Evolutionary conservation across 23 tunicate species (phyloP).

Genomic region (Aplidium turbinatum): DNA sequence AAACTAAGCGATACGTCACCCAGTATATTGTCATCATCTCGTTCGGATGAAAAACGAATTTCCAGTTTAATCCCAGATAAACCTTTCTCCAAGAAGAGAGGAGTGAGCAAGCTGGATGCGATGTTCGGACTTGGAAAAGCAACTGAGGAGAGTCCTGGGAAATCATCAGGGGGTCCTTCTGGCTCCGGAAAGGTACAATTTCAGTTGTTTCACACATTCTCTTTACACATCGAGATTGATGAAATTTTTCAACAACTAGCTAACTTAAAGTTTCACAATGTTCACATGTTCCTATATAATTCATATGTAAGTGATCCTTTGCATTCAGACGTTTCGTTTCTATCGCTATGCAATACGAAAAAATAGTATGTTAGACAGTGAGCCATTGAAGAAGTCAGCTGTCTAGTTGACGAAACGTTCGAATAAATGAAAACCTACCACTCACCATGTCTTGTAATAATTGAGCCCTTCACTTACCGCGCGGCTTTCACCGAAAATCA

Average conservation of each 20-base stretch:
- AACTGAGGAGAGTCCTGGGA: constrained; percentile 40
- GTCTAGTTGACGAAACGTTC: too few relatives aligned
- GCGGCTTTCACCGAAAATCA: background rate
- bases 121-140: constrained; percentile 57
- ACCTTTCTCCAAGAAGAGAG: constrained; percentile 25
- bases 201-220: background rate
- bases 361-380: too few relatives aligned
- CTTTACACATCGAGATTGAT: too few relatives aligned
- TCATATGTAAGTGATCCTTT: too few relatives aligned
- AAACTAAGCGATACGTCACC: constrained; percentile 20
- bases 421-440: too few relatives aligned
- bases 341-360: too few relatives aligned
- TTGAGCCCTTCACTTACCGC: too few relatives aligned
- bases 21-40: background rate
- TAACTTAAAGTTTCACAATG: too few relatives aligned
- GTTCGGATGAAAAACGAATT: constrained; percentile 26
- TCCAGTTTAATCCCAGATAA: constrained; percentile 49
- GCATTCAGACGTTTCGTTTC: too few relatives aligned
- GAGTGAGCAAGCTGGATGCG: constrained; percentile 68
- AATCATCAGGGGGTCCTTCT: constrained; percentile 1
- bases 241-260: background rate
- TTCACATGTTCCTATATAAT: too few relatives aligned
- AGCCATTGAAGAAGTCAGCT: too few relatives aligned
- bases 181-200: constrained; percentile 13
- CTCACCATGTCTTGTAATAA: too few relatives aligned